Conservation (phyloP, 2,888 invertebrate genomes). For the Melinaea marsaeus region DNA sequence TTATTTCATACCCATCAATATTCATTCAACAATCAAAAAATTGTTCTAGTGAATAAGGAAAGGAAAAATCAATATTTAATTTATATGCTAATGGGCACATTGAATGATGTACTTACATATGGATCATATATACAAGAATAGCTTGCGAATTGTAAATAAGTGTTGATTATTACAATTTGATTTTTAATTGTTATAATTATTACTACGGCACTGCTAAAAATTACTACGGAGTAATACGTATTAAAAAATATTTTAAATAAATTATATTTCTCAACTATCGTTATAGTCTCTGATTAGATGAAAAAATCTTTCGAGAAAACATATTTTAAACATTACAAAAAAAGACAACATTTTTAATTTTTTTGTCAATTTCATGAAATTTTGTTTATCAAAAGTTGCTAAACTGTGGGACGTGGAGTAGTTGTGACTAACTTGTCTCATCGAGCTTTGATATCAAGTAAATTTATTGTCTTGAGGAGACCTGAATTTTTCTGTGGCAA, state of each 20-base stretch:
- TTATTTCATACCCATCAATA: neutral
- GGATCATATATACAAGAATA: neutral
- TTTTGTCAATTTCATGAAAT: conserved; percentile 20
- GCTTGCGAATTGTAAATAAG: too few species aligned
- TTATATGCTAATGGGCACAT: conserved; percentile 5
- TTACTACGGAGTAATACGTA: neutral
- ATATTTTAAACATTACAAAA: neutral
- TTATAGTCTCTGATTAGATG: too few species aligned
- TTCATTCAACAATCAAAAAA: neutral
- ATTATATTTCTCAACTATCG: too few species aligned
- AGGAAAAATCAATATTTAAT: conserved; percentile 1
- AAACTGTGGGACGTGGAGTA: conserved; percentile 20
- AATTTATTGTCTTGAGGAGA: neutral
- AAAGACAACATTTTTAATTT: neutral
- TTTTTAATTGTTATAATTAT: too few species aligned
- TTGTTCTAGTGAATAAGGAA: neutral
- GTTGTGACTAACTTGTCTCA: conserved; percentile 19
- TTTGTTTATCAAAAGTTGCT: conserved; percentile 25
- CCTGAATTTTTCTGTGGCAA: conserved; percentile 3
- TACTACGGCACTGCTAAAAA: too few species aligned
- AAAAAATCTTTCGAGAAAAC: too few species aligned
- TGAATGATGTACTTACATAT: conserved; percentile 1
- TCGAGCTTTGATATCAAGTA: too few species aligned
- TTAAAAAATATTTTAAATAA: too few species aligned
- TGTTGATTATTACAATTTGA: neutral